Evolutionary conservation across 2,113 vertebrate species (phyloP), one percentile per base, ranked within the genome.

Genomic region (Choloepus hoffmanni): DNA sequence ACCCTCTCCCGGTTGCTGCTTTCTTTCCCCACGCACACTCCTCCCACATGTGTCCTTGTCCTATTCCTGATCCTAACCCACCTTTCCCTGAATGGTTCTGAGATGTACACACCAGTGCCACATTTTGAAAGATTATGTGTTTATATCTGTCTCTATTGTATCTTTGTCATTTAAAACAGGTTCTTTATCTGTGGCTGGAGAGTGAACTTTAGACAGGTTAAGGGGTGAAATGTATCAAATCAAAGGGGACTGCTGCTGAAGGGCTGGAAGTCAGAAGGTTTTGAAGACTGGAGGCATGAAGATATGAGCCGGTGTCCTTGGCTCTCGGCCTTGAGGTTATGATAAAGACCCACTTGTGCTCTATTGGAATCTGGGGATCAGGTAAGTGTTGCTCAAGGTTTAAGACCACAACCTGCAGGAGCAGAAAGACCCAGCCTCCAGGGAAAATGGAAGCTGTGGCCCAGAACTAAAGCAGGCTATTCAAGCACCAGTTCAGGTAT

Each of bases 231-330:
- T 0, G 4, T 2, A 15, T n/a, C 33, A 10, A 40, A 33, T 30
- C 5, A 1, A 24, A 76, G 45, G 7, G 43, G 26, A 0, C 16
- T 10, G 2, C 2, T 36, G 43, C 50, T 7, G 43, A 68, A 36
- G 14, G 36, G 36, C 67, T 53, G 55, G 72, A 5, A 6, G 65
- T 15, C 23, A 18, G 70, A 11, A 24, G 65, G 4, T 53, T 63
- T 24, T 40, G 53, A 48, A 14, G 14, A 14, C 16, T 5, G 24
- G 45, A 63, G 63, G 24, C 4, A 2, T 23, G 2, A 43, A 55
- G 48, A 21, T 1, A 1, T 4, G 7, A 30, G 1, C n/a, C 4
- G 2, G 7, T 10, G 11, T 13, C 58, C 40, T 0, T 0, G 30
- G 30, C 36, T 43, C 3, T 2, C 53, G 0, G 23, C 19, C 45